Base-by-base conservation (phyloP, 2,797 vertebrate species). In the Gallinago nigripennis region DNA sequence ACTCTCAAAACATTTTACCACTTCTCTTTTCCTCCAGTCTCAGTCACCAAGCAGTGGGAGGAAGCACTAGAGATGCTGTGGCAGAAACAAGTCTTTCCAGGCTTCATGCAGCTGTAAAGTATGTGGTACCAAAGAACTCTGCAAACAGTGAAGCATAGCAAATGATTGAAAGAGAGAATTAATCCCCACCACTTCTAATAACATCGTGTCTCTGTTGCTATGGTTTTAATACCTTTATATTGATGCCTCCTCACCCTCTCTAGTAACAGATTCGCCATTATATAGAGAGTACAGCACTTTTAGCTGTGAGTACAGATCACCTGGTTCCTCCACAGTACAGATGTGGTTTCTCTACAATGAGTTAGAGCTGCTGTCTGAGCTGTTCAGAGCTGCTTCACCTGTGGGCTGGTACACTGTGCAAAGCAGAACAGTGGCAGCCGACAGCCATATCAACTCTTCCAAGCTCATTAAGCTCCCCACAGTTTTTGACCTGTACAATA, bases 191-290 rank as follows among this genome's bases (percentile, higher is more conserved):
- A 46, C 35, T 28, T 12, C 41, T 75, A 82, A 73, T 31, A 43
- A 53, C 12, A 4, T 27, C 1, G 0, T 45, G 35, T 31, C 53
- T 78, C 39, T 35, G 11, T 82, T 91, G 61, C 45, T 57, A 25
- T 69, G 37, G 53, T 56, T 87, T 93, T 92, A 79, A 80, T 61
- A 63, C 33, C 23, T 77, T 82, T 54, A 41, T 33, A n/a, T 85
- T 19, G 61, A 86, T 28, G 19, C 30, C 28, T 94, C 87, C 46
- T 75, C 65, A 70, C 63, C 64, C 56, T 37, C 41, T 64, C 71
- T 70, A 85, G 45, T 91, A 77, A 79, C 20, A 80, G 80, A 70
- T 87, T 95, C 85, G 89, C 80, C 90, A 75, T 78, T 78, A 33
- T 18, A 53, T 33, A n/a, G 11, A 30, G n/a, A 45, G 60, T 39